Conservation (phyloP, 2,888 invertebrate genomes). For the Coelopa pilipes region DNA sequence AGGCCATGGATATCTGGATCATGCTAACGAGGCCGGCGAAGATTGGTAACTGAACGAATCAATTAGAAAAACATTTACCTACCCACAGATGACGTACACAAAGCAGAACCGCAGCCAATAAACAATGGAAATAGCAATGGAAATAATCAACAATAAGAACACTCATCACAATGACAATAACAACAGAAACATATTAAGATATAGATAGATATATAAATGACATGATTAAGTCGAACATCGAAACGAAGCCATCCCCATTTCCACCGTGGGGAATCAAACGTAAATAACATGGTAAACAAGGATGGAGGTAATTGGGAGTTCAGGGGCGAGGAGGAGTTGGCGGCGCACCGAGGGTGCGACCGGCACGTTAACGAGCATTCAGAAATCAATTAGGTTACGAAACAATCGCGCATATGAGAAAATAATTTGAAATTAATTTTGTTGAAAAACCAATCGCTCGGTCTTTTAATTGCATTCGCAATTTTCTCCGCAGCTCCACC, state of each 20-base stretch:
- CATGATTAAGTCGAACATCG: conserved; percentile 9
- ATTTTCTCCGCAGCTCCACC: conserved; percentile 38
- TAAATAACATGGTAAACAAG: conserved; percentile 44
- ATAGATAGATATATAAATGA: neutral
- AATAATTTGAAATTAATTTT: conserved; percentile 53
- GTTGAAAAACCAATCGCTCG: conserved; percentile 34
- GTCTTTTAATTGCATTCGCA: conserved; percentile 31
- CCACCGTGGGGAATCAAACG: conserved; percentile 50
- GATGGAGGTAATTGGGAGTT: conserved; percentile 32
- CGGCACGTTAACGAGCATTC: conserved; percentile 40
- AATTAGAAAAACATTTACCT: conserved; percentile 24
- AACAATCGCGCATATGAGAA: conserved; percentile 9
- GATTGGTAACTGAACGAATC: neutral
- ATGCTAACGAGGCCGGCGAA: neutral
- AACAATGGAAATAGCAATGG: no score
- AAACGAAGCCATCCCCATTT: no score
- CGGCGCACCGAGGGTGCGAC: neutral
- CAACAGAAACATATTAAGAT: neutral
- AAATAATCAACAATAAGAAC: neutral
- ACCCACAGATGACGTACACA: neutral
- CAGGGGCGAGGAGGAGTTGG: conserved; percentile 22
- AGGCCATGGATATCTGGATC: no score
- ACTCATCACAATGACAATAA: neutral
- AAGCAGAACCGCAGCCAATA: no score
- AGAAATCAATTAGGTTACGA: conserved; percentile 23